Conservation (phyloP, 2,888 invertebrate species). For the Zootermopsis nevadensis region DNA sequence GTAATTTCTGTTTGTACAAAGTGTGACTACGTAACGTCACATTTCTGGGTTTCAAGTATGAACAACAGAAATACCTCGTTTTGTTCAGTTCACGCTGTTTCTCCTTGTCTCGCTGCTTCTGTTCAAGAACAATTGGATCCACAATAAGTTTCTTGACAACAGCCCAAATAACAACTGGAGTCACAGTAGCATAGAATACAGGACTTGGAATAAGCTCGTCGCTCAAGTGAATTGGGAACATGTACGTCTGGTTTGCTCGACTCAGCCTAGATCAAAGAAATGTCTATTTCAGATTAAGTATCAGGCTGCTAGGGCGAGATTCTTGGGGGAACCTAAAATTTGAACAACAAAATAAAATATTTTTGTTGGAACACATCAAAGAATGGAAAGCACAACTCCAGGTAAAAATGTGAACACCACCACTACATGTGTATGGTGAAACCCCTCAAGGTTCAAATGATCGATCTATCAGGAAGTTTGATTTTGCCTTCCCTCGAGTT, state of each 20-base stretch:
- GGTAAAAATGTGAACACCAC: no score
- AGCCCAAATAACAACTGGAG: constrained; percentile 86
- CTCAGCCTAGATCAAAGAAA: constrained; percentile 71
- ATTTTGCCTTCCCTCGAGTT: no score
- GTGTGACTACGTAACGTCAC: no score
- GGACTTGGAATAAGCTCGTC: constrained; percentile 91
- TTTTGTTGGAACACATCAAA: no score
- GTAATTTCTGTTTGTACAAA: no score
- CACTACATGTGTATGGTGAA: no score
- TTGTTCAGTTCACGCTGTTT: constrained; percentile 85
- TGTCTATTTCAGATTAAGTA: background rate
- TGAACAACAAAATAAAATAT: no score
- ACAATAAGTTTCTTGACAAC: constrained; percentile 86
- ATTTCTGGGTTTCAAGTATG: background rate
- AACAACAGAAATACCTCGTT: constrained; percentile 66
- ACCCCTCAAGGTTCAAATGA: no score
- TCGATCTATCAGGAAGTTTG: no score
- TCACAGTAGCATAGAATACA: constrained; percentile 90
- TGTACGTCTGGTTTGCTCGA: constrained; percentile 87
- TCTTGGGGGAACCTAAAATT: no score
- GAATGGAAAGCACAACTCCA: no score
- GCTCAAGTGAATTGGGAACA: constrained; percentile 90
- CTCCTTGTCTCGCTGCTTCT: constrained; percentile 82
- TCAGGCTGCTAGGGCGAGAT: no score
- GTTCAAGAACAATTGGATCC: constrained; percentile 83